Evolutionary conservation across 1,140 invertebrate species (phyloP), one percentile per base, ranked within the genome.

Genomic region (Thaumatotibia leucotreta): DNA sequence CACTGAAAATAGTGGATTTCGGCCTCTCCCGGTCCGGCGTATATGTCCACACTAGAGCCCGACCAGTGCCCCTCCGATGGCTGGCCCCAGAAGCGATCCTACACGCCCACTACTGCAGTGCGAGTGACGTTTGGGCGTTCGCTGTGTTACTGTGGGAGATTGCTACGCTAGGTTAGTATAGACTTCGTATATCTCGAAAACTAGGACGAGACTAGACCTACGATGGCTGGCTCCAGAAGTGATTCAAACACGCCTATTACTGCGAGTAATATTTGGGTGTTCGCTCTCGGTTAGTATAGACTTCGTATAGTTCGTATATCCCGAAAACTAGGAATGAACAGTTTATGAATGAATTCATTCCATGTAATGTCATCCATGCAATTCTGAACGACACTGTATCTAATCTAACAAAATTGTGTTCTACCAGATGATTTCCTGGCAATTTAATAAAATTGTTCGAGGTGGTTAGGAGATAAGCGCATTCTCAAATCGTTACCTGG

Each of bases 131-230:
- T 0, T 97, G 96, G 96, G 94, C 96, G 0, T 97, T 94, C 74
- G 96, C 94, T 8, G 92, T 97, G 0, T 92, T 97, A 5, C 83
- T 97, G 0, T 97, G 96, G 96, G 96, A 97, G 87, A 97, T 97
- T 45, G 94, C 94, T 24, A 96, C 95, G 10, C 83, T 97, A 77
- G 96, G 94, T 94, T 86, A 88, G 76, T 73, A 66, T 31, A 23
- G 20, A 1, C 17, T 20, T n/a, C 1, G 14, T 10, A 10, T 39
- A 39, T 14, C 39, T 5, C 39, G 0, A n/a, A 0, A 22, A 27
- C n/a, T n/a, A 2, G 23, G 23, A 27, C 3, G 39, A 33, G n/a
- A 6, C 20, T 4, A 9, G 84, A 94, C 0, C 89, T 96, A 20
- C 91, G 95, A 4, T 97, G 96, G 96, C 93, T 97, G 82, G 93